Evolutionary conservation across 2,888 invertebrate species (phyloP).

Genomic region (Schizotus pectinicornis): DNA sequence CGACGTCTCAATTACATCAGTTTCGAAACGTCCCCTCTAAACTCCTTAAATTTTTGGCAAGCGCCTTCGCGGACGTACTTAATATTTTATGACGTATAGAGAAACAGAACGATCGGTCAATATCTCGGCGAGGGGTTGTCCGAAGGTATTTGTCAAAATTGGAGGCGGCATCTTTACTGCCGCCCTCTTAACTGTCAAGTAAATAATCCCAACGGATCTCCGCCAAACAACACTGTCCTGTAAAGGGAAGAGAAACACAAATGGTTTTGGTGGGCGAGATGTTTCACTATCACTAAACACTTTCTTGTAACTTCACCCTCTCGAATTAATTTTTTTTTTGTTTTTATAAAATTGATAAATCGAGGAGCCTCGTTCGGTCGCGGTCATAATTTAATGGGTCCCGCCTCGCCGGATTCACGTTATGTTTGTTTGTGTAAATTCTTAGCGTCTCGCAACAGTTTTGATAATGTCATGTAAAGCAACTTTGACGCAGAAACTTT

Average conservation of each 20-base stretch:
- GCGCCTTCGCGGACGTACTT: too few species aligned
- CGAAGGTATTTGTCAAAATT: conserved; percentile 24
- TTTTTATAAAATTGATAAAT: too few species aligned
- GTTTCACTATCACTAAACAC: too few species aligned
- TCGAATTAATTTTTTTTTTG: too few species aligned
- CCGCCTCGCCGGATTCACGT: background rate
- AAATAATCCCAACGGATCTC: conserved; percentile 2
- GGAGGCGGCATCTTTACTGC: conserved; percentile 23
- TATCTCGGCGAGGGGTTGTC: conserved; percentile 13
- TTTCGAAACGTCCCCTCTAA: too few species aligned
- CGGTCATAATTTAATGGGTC: background rate
- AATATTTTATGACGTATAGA: too few species aligned
- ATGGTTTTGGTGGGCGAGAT: background rate
- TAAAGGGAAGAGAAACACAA: background rate
- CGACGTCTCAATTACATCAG: too few species aligned
- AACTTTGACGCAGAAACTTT: conserved; percentile 23
- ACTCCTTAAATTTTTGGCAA: too few species aligned
- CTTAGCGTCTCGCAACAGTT: background rate
- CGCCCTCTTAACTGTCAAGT: conserved; percentile 12
- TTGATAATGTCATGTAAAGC: conserved; percentile 15
- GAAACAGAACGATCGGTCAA: conserved; percentile 16
- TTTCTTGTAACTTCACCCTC: too few species aligned
- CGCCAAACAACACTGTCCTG: too few species aligned
- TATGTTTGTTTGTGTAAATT: background rate
- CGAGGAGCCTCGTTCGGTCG: background rate